Evolutionary conservation across 2,113 vertebrate species (phyloP).

Genomic region (Otus sunia): DNA sequence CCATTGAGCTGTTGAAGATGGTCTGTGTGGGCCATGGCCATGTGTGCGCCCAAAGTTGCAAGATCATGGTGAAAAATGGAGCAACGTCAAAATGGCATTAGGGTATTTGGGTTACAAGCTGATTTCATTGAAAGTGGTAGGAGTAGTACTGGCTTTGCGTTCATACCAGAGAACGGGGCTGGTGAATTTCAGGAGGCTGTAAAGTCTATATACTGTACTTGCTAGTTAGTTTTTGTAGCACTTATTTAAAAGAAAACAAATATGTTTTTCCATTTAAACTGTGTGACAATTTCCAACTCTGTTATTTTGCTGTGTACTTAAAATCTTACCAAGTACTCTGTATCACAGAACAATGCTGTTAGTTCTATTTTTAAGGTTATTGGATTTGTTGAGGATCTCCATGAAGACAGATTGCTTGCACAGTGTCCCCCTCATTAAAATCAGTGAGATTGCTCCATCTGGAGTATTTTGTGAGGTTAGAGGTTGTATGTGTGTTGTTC

Average conservation of each 20-base stretch:
- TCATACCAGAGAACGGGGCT: not conserved
- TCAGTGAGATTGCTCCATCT: not conserved
- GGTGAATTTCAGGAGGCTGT: not conserved
- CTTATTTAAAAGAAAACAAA: not conserved
- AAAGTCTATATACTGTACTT: accelerated
- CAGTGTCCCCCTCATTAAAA: not conserved
- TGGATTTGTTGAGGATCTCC: not conserved
- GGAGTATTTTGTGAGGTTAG: not conserved
- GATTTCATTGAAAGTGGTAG: not conserved
- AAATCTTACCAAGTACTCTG: not conserved
- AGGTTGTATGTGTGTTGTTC: not conserved
- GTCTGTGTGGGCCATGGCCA: accelerated
- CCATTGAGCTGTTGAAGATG: not conserved
- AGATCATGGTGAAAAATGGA: not conserved
- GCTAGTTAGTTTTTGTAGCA: not conserved
- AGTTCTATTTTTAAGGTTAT: not conserved
- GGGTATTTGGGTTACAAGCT: not conserved
- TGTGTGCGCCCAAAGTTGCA: not conserved
- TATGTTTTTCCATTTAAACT: not conserved
- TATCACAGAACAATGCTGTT: not conserved
- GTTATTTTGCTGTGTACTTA: not conserved
- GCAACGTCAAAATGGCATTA: not conserved
- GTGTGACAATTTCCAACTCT: not conserved
- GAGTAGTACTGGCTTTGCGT: not conserved
- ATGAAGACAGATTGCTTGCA: not conserved